Conservation (phyloP, 37 sponge, comb jelly and placozoan genomes). For the Aplysina aerophoba region DNA sequence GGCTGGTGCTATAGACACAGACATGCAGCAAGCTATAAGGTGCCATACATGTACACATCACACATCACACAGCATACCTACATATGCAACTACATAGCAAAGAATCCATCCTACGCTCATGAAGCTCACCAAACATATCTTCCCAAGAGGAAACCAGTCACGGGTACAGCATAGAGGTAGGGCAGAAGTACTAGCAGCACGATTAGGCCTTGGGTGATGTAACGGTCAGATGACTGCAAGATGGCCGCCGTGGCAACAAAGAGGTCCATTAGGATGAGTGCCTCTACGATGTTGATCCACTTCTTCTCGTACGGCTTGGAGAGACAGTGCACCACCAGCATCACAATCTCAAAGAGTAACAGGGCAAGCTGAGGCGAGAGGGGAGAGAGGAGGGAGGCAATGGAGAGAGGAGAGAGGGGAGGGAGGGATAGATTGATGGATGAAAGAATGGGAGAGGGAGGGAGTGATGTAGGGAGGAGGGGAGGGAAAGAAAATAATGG, state of each 20-base stretch:
- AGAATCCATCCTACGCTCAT: too few relatives aligned
- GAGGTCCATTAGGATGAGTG: neutral
- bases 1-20: too few relatives aligned
- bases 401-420: neutral
- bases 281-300: neutral
- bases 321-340: constrained; percentile 8
- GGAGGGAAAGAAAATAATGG: neutral
- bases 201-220: neutral
- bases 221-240: neutral
- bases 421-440: constrained; percentile 4
- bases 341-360: neutral
- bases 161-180: neutral
- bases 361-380: neutral
- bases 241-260: neutral
- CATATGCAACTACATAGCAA: too few relatives aligned
- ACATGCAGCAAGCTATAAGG: too few relatives aligned
- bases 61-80: too few relatives aligned
- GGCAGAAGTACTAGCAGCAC: neutral
- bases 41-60: too few relatives aligned
- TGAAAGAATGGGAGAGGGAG: neutral
- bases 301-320: neutral
- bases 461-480: neutral
- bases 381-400: neutral
- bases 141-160: neutral
- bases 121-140: neutral